These are phyloP conservation scores for Fratercula arctica DNA, from an alignment of 2,797 vertebrate species.

Conservation along the genomic window DNA sequence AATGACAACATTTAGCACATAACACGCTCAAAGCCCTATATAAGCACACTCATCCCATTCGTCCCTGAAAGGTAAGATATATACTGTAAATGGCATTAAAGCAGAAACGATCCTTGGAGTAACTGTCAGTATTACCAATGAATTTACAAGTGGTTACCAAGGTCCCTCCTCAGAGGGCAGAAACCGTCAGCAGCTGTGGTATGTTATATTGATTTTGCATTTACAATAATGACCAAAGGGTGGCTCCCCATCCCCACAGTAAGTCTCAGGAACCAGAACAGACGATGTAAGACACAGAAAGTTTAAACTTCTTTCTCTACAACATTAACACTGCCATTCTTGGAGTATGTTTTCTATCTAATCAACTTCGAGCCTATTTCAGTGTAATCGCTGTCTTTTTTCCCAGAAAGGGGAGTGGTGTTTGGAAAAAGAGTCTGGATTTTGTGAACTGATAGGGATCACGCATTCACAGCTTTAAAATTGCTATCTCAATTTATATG, in stretches of 20 bases:
- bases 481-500: background rate
- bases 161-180: background rate
- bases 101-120: background rate
- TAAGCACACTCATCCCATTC: background rate
- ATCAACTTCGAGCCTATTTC: background rate
- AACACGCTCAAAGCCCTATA: background rate
- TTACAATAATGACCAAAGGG: constrained; percentile 23
- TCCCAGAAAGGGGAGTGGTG: background rate
- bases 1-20: background rate
- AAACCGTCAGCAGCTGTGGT: background rate
- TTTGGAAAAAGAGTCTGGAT: background rate
- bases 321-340: background rate
- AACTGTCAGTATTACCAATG: background rate
- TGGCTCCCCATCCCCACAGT: constrained; percentile 33
- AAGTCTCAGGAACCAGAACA: background rate
- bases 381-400: background rate
- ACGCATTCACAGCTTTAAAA: background rate
- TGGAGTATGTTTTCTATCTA: background rate
- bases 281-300: background rate
- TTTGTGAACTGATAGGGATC: background rate
- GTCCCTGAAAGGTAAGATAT: background rate
- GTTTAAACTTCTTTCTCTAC: background rate
- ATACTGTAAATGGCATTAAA: background rate
- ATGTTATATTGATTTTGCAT: background rate
- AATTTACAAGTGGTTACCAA: background rate